Evolutionary conservation across 1,140 invertebrate species (phyloP).

Genomic region (Drosophila tristis): DNA sequence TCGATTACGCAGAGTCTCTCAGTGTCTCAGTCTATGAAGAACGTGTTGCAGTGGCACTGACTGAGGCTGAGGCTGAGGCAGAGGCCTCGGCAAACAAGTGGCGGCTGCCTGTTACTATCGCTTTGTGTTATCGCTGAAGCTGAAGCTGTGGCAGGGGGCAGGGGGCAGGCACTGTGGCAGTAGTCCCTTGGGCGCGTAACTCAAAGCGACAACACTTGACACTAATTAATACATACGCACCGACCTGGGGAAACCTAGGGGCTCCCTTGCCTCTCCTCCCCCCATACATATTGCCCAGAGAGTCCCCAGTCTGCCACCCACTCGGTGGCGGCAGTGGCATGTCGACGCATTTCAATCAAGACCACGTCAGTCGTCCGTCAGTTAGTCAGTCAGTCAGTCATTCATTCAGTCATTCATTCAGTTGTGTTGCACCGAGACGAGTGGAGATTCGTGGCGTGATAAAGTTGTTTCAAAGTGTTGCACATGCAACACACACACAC

Average conservation of each 20-base stretch:
- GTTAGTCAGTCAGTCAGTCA: constrained; percentile 43
- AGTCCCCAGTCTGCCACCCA: constrained; percentile 62
- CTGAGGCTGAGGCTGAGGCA: constrained; percentile 1
- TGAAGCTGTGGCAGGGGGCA: constrained; percentile 20
- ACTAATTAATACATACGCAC: constrained; percentile 83
- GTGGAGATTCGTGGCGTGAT: constrained; percentile 70
- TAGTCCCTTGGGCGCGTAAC: constrained; percentile 75
- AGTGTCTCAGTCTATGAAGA: too few relatives aligned
- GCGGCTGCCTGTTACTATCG: constrained; percentile 57
- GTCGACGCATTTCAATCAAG: constrained; percentile 80
- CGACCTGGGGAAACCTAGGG: constrained; percentile 27
- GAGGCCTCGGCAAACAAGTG: constrained; percentile 57
- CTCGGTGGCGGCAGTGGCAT: constrained; percentile 42
- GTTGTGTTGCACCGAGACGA: constrained; percentile 18
- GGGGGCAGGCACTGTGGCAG: background rate
- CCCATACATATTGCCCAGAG: constrained; percentile 5
- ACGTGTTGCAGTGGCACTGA: background rate
- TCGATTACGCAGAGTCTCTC: constrained; percentile 60
- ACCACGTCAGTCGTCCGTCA: constrained; percentile 65
- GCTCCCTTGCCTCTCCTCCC: constrained; percentile 1
- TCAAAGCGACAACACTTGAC: constrained; percentile 83
- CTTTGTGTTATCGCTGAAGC: constrained; percentile 72
- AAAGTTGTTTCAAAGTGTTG: constrained; percentile 82
- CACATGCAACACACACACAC: constrained; percentile 49
- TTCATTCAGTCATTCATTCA: constrained; percentile 39